Conservation (phyloP, 1,140 invertebrate genomes). For the Tenebrio molitor region DNA sequence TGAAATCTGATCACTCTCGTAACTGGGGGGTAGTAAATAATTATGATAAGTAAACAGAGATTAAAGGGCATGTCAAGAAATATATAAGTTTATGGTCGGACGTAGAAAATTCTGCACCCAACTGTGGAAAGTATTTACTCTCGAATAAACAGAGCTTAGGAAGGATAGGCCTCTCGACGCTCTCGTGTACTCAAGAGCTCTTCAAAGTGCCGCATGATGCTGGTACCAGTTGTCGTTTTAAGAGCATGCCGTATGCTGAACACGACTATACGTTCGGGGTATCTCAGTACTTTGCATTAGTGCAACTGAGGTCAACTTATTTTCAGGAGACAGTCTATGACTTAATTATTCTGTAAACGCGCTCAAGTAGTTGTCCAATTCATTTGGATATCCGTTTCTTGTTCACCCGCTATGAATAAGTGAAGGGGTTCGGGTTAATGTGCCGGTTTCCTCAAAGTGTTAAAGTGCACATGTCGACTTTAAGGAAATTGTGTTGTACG, state of each 20-base stretch:
- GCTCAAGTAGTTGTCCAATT: neutral
- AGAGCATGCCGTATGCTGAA: slow-evolving; percentile 40
- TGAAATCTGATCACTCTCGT: neutral
- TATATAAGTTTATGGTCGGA: slow-evolving; percentile 7
- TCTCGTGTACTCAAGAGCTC: slow-evolving; percentile 38
- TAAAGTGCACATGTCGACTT: too few relatives aligned
- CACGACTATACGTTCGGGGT: slow-evolving; percentile 31
- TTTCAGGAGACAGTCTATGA: neutral
- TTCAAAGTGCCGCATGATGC: slow-evolving; percentile 45
- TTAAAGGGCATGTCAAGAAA: neutral
- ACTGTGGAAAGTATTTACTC: slow-evolving; percentile 42
- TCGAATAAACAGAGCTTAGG: slow-evolving; percentile 43
- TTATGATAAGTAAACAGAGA: neutral
- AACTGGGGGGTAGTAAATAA: neutral
- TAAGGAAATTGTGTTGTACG: too few relatives aligned
- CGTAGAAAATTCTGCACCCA: slow-evolving; percentile 37
- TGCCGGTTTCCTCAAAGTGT: too few relatives aligned
- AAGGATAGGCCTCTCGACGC: slow-evolving; percentile 21
- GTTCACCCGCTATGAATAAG: neutral
- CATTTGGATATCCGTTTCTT: neutral
- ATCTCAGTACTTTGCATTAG: slow-evolving; percentile 20
- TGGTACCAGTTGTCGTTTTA: slow-evolving; percentile 44
- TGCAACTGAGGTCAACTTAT: slow-evolving; percentile 23
- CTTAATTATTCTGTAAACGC: slow-evolving; percentile 13
- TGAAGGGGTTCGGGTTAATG: neutral